These are phyloP conservation scores for Drosophila anomelani DNA, from an alignment of 2,888 invertebrate genomes.

Conservation along the genomic window DNA sequence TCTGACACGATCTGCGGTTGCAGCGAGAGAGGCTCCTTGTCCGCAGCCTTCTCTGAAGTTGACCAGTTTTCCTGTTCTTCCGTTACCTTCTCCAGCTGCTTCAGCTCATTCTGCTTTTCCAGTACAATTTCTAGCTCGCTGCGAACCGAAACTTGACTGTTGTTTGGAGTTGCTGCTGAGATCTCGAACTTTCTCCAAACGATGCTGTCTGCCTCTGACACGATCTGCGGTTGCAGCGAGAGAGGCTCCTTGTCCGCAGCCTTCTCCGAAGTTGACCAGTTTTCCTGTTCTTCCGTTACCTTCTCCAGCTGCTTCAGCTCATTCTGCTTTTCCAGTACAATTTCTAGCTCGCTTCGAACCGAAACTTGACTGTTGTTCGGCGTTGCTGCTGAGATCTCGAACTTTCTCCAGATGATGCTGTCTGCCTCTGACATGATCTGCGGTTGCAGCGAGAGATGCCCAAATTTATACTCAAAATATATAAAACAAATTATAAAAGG, in stretches of 20 bases:
- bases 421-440: conserved; percentile 30
- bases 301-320: too few relatives aligned
- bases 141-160: conserved; percentile 13
- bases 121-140: background rate
- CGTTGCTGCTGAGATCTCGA: conserved; percentile 15
- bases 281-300: too few relatives aligned
- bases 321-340: too few relatives aligned
- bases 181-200: conserved; percentile 12
- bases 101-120: too few relatives aligned
- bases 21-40: too few relatives aligned
- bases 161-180: conserved; percentile 7
- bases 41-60: too few relatives aligned
- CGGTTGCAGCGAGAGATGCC: conserved; percentile 4
- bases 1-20: too few relatives aligned
- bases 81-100: too few relatives aligned
- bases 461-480: background rate
- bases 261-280: too few relatives aligned
- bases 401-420: conserved; percentile 3
- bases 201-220: conserved; percentile 25
- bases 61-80: too few relatives aligned
- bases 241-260: too few relatives aligned
- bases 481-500: conserved; percentile 10
- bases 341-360: background rate
- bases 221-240: conserved; percentile 17
- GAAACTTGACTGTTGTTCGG: conserved; percentile 13